Base-by-base conservation (phyloP, 2,797 vertebrate genomes). In the Sciurus carolinensis region DNA sequence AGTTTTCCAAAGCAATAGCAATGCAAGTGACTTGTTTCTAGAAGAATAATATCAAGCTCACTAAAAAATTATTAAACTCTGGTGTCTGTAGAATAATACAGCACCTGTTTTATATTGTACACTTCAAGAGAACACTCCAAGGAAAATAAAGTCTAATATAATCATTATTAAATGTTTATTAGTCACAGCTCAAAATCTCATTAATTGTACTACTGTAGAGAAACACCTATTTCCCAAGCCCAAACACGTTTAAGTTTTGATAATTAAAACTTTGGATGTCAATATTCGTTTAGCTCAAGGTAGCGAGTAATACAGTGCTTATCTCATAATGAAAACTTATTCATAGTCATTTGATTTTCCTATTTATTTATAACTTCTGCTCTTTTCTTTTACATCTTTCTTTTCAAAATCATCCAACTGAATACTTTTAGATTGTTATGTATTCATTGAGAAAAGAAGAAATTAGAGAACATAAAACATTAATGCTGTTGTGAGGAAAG, bases 161-260 rank as follows among this genome's bases (percentile, higher is more conserved):
- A 97, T 98, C 95, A 98, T 98, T 98, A 98, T 98, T 98, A 98
- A 98, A 98, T 98, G 97, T 98, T 98, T 98, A 98, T 98, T 98
- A 98, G 97, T 83, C 80, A 97, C 95, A 98, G 96, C 96, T 98
- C 92, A 97, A 98, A 98, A 97, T 98, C 98, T 96, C 97, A 98
- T 97, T 97, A 95, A 98, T 92, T 95, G 75, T 94, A 97, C 96
- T 98, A 90, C 94, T 95, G 59, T 42, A 95, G 73, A 96, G 97
- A 96, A 98, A 96, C 22, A 96, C 59, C 71, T 95, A 96, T 98
- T 98, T 98, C 94, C 89, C 95, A 97, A 97, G 91, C 86, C 97
- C 77, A 97, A 80, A 97, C 89, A 97, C 86, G 81, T 97, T 97
- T 97, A 95, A 93, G 0, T 97, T 98, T 97, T 96, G 89, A 97